Evolutionary conservation across 2,113 vertebrate species (phyloP).

Genomic region (Syrmaticus mikado): DNA sequence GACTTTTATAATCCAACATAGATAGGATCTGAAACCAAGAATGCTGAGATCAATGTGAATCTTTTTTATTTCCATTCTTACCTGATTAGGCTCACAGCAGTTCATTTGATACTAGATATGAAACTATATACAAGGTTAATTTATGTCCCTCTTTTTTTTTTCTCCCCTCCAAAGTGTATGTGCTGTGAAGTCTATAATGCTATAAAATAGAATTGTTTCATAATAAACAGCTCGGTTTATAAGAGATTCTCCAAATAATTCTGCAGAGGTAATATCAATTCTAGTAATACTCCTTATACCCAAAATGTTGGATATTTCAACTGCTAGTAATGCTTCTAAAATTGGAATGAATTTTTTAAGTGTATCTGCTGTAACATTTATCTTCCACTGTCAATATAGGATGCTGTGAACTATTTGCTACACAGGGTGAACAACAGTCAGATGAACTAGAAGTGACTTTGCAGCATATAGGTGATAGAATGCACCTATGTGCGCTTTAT

Average conservation of each 20-base stretch:
- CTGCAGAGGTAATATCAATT: slow-evolving; percentile 24
- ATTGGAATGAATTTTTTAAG: slow-evolving; percentile 49
- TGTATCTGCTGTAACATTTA: slow-evolving; percentile 46
- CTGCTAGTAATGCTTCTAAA: slow-evolving; percentile 23
- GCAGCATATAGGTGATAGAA: background rate
- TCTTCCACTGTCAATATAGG: slow-evolving; percentile 40
- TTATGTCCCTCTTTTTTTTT: background rate
- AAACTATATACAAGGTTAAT: slow-evolving; percentile 46
- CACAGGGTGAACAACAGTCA: slow-evolving; percentile 38
- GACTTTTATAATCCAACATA: background rate
- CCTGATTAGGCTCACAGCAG: slow-evolving; percentile 32
- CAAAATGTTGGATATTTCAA: slow-evolving; percentile 21
- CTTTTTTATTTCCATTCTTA: background rate
- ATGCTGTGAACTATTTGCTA: slow-evolving; percentile 33
- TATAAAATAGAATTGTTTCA: background rate
- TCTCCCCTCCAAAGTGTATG: background rate
- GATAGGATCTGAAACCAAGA: background rate
- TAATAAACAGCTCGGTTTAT: slow-evolving; percentile 22
- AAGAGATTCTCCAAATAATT: slow-evolving; percentile 12
- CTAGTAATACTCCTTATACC: background rate
- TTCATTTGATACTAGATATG: slow-evolving; percentile 20
- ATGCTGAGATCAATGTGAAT: slow-evolving; percentile 2
- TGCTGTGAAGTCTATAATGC: background rate
- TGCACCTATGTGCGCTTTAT: background rate
- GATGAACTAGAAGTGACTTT: slow-evolving; percentile 33